Base-by-base conservation (phyloP, 2,888 invertebrate genomes). In the Ferrisia virgata region DNA sequence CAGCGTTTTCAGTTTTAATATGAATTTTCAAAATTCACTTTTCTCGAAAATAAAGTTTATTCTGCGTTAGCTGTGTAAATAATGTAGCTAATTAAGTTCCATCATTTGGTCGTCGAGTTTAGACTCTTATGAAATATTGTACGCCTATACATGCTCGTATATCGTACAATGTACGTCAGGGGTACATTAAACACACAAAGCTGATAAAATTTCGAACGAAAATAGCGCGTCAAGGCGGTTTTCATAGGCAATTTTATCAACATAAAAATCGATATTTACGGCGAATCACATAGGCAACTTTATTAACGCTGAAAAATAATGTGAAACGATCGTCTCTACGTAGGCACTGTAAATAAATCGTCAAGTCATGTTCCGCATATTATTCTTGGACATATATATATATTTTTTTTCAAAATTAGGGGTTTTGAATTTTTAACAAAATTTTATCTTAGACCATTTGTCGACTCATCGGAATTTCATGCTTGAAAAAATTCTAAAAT, bases 311-410 rank as follows among this genome's bases (percentile, higher is more conserved):
- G 25, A 11, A 28, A 64, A 64, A 15, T 64, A 28, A 28, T 28
- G 28, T 25, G 4, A 6, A 2, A 13, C 2, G 6, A 64, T 28
- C 4, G 64, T 28, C 28, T 11, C 28, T 64, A 15, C 15, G 64
- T 3, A 64, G 64, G 80, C 22, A 31, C n/a, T n/a, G 80, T 47
- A 28, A 80, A 84, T 85, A 84, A 86, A 85, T 84, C 76, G 5
- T 15, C 40, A 28, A 33, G 15, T 15, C 22, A n/a, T n/a, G n/a
- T n/a, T n/a, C n/a, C n/a, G n/a, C n/a, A n/a, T n/a, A n/a, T n/a
- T n/a, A n/a, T n/a, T n/a, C n/a, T n/a, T n/a, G n/a, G n/a, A n/a
- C n/a, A n/a, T n/a, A n/a, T n/a, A n/a, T n/a, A n/a, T n/a, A n/a
- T n/a, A n/a, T n/a, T n/a, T n/a, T n/a, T n/a, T n/a, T n/a, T n/a